Base-by-base conservation (phyloP, 2,888 invertebrate species). In the Troides aeacus region DNA sequence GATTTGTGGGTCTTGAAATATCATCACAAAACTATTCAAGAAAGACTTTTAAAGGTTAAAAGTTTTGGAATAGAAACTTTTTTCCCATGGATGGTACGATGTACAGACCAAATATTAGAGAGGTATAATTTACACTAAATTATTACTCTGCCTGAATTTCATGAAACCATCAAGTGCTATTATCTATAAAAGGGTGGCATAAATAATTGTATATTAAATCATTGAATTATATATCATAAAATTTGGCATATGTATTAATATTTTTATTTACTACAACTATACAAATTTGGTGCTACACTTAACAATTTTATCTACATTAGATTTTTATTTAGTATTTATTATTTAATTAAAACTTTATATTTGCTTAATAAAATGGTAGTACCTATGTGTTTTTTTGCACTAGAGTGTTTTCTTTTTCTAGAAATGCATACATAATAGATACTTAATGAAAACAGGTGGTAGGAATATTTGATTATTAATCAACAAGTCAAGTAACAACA, bases 21-120 rank as follows among this genome's bases (percentile, higher is more conserved):
- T 78, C 91, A 92, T 39, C 89, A 93, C 65, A 82, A 90, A 66
- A 91, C 93, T 15, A 93, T 95, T n/a, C 77, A 84, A 68, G 77
- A 89, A 24, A 89, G 94, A 68, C 82, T 95, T 17, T 83, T 91
- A 74, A 86, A 85, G 66, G 90, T 94, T 0, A 89, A 89, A 79
- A 81, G 84, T 60, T 87, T 91, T 72, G 93, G 94, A 64, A 84
- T 92, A 68, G 92, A 85, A 50, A 82, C 87, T 72, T 84, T 94
- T 17, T 94, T 93, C 85, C 94, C 95, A 4, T 95, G 95, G 95
- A 95, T 95, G 94, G 93, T 95, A 50, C 86, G 95, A 73, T 95
- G 95, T 79, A 88, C 94, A 24, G 93, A 94, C 74, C 82, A 88
- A 30, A 89, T 93, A 76, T 81, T 95, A 58, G 85, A 93, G 72